These are phyloP conservation scores for Hirtodrosophila alboralis DNA, from an alignment of 2,888 invertebrate species.

Conservation along the genomic window DNA sequence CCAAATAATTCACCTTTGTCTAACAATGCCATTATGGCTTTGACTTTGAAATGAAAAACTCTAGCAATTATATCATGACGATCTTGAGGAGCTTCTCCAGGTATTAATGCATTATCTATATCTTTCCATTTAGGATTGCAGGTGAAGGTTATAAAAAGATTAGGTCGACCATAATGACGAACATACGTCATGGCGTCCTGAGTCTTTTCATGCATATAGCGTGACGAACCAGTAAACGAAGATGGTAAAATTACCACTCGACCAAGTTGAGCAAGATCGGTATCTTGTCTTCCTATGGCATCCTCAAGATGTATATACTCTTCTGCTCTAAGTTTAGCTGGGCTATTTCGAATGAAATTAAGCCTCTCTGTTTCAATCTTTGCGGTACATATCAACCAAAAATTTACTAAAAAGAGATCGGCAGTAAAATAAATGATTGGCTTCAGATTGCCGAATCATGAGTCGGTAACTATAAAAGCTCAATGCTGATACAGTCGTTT, in stretches of 20 bases:
- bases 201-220: conserved; percentile 1
- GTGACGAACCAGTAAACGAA: background rate
- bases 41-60: too few relatives aligned
- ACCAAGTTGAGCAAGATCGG: background rate
- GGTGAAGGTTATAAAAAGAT: background rate
- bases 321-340: background rate
- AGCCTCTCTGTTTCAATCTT: too few relatives aligned
- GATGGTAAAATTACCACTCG: conserved; percentile 1
- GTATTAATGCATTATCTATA: too few relatives aligned
- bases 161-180: too few relatives aligned
- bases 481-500: too few relatives aligned
- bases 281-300: background rate
- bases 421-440: too few relatives aligned
- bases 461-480: too few relatives aligned
- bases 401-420: background rate
- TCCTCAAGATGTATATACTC: background rate
- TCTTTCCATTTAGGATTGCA: too few relatives aligned
- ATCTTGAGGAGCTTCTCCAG: too few relatives aligned
- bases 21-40: too few relatives aligned
- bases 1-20: background rate
- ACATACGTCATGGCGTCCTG: background rate
- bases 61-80: too few relatives aligned
- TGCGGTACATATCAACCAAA: background rate
- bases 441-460: too few relatives aligned
- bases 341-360: background rate